Evolutionary conservation across 2,113 vertebrate genomes (phyloP).

Genomic region (Pitta sordida): DNA sequence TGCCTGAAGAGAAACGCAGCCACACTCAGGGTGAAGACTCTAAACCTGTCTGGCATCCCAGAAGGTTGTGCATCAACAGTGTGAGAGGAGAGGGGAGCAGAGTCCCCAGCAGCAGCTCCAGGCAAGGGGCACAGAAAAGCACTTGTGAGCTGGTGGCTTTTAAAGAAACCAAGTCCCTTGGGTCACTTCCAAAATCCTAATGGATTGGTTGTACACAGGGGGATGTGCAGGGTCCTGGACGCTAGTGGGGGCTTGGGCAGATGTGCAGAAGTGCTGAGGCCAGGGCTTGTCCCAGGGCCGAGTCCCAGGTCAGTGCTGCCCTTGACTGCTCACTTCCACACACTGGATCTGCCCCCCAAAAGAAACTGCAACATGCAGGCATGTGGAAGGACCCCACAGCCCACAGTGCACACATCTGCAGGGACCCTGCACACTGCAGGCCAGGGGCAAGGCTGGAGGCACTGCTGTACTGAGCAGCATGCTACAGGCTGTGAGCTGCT

Average conservation of each 20-base stretch:
- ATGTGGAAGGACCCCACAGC: neutral
- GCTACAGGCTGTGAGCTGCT: neutral
- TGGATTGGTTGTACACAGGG: neutral
- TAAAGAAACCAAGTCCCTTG: neutral
- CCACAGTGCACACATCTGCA: fast-evolving
- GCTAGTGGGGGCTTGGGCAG: neutral
- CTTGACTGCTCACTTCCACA: fast-evolving
- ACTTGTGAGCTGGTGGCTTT: neutral
- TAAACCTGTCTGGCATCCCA: neutral
- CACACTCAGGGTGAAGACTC: neutral
- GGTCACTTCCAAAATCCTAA: neutral
- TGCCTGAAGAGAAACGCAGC: neutral
- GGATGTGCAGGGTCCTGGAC: neutral
- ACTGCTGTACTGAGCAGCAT: fast-evolving
- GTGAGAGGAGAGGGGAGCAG: neutral
- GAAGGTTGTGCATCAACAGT: neutral
- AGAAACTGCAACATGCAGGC: fast-evolving
- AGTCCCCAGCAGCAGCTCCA: neutral
- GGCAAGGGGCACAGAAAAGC: neutral
- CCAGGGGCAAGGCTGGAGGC: neutral
- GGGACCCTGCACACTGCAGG: neutral
- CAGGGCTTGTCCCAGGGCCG: neutral
- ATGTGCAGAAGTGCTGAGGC: neutral
- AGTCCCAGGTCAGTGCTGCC: neutral
- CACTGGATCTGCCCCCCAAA: neutral